phyloP scores from a whole-genome alignment of 1,140 invertebrate species.

The Plectrocnemia conspersa region DNA sequence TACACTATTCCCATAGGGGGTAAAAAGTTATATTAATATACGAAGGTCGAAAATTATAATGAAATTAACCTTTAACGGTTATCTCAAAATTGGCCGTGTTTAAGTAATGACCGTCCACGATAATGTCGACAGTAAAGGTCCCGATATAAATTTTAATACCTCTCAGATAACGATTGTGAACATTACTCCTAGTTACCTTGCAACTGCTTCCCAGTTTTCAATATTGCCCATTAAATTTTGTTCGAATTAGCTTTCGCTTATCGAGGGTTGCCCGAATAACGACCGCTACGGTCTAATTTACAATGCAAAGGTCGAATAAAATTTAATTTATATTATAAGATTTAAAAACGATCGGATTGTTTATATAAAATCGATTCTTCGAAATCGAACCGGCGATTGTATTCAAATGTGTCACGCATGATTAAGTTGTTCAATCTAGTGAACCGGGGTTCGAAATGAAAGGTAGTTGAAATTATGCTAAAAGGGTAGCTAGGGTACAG shows the following conservation, averaged over 20 bases:
- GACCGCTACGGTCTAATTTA: too few species aligned
- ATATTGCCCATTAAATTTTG: slow-evolving; percentile 22
- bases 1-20: too few species aligned
- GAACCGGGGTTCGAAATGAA: background rate
- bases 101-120: too few species aligned
- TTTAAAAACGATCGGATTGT: too few species aligned
- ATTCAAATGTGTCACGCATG: background rate
- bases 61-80: too few species aligned
- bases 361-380: background rate
- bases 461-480: background rate
- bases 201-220: slow-evolving; percentile 16
- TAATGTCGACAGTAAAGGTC: too few species aligned
- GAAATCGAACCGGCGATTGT: background rate
- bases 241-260: slow-evolving; percentile 10
- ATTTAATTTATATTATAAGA: too few species aligned
- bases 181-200: slow-evolving; percentile 8
- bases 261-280: slow-evolving; percentile 3
- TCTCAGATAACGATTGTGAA: slow-evolving; percentile 15
- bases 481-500: too few species aligned
- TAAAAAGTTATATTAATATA: too few species aligned
- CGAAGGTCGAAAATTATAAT: too few species aligned
- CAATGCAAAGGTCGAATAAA: too few species aligned
- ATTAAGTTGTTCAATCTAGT: background rate
- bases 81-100: too few species aligned
- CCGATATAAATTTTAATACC: slow-evolving; percentile 17